phyloP scores from a whole-genome alignment of 1,140 invertebrate species.

The Sarcophaga bullata region DNA sequence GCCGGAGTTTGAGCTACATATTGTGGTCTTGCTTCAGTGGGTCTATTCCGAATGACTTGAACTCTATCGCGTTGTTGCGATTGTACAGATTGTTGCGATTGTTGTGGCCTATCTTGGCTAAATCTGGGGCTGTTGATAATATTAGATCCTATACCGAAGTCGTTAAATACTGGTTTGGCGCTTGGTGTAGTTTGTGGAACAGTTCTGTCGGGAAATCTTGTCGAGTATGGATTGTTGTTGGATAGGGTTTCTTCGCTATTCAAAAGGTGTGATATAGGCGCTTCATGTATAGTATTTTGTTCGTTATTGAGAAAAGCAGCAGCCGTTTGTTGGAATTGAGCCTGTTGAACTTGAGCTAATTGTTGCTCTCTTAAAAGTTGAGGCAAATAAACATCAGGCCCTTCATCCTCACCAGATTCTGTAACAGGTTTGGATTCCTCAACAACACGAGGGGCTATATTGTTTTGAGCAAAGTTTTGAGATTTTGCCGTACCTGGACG shows the following conservation, averaged over 20 bases:
- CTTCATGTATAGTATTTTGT: slow-evolving; percentile 63
- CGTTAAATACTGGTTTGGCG: slow-evolving; percentile 56
- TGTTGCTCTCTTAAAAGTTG: slow-evolving; percentile 58
- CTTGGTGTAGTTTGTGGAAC: slow-evolving; percentile 43
- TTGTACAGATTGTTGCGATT: slow-evolving; percentile 26
- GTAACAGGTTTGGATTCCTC: slow-evolving; percentile 71
- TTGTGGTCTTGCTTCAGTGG: slow-evolving; percentile 44
- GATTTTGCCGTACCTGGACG: slow-evolving; percentile 65
- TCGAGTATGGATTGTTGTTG: slow-evolving; percentile 63
- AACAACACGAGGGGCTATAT: slow-evolving; percentile 65
- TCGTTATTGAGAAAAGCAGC: slow-evolving; percentile 59
- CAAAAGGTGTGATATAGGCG: slow-evolving; percentile 61
- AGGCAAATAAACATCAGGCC: slow-evolving; percentile 58
- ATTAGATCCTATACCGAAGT: slow-evolving; percentile 57
- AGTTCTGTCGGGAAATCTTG: slow-evolving; percentile 62
- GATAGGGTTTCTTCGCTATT: slow-evolving; percentile 66
- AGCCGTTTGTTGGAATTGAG: slow-evolving; percentile 66
- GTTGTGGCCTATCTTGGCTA: slow-evolving; percentile 49
- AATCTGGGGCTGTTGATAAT: slow-evolving; percentile 55
- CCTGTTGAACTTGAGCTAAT: slow-evolving; percentile 65
- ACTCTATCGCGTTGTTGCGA: slow-evolving; percentile 42
- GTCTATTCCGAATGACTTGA: slow-evolving; percentile 37
- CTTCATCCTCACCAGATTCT: slow-evolving; percentile 68
- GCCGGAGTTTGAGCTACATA: slow-evolving; percentile 53
- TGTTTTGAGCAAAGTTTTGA: slow-evolving; percentile 58